Percentiles rank a stretch among this genome's conserved stretches.
These are phyloP conservation scores for Diaphora mendica DNA, from an alignment of 2,888 invertebrate genomes.

Conservation along the genomic window DNA sequence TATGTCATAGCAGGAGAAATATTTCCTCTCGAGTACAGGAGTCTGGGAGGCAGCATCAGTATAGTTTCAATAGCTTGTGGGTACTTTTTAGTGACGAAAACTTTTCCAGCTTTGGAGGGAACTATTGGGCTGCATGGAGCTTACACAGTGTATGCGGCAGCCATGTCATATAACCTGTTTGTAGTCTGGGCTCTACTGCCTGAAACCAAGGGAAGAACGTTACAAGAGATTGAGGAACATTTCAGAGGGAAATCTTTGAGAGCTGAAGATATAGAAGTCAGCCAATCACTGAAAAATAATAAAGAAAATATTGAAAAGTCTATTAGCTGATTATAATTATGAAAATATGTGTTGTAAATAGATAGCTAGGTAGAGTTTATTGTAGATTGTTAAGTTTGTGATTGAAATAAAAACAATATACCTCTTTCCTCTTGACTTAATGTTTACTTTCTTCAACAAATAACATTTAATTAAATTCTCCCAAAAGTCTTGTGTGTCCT, in stretches of 20 bases:
- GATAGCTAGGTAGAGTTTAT: background rate
- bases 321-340: constrained; percentile 17
- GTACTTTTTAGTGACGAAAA: constrained; percentile 87
- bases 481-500: too few species aligned
- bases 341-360: background rate
- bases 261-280: constrained; percentile 51
- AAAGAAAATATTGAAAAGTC: constrained; percentile 33
- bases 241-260: constrained; percentile 64
- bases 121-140: constrained; percentile 80
- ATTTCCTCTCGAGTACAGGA: constrained; percentile 86
- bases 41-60: constrained; percentile 86
- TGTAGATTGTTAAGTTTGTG: background rate
- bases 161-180: constrained; percentile 77
- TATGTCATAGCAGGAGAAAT: constrained; percentile 89
- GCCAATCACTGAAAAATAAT: constrained; percentile 36
- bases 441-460: background rate
- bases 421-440: background rate
- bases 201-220: constrained; percentile 88
- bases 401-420: background rate
- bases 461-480: too few species aligned
- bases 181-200: constrained; percentile 85
- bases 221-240: constrained; percentile 88
- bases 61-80: constrained; percentile 83
- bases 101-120: constrained; percentile 82
- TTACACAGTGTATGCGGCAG: constrained; percentile 84